These are phyloP conservation scores for Myopa tessellatipennis DNA, from an alignment of 2,888 invertebrate genomes.

Conservation along the genomic window DNA sequence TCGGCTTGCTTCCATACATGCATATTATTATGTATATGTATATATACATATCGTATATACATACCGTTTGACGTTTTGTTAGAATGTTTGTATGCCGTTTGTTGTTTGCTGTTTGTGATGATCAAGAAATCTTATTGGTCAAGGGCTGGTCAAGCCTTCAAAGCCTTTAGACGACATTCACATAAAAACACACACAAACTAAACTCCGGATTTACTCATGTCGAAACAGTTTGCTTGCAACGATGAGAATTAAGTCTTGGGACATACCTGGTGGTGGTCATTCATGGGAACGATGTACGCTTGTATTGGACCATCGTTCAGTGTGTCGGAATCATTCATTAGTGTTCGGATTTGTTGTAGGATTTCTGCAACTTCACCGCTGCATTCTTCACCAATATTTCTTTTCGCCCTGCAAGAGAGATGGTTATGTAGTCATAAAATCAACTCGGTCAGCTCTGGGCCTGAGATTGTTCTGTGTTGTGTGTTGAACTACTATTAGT, in stretches of 20 bases:
- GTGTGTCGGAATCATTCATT: conserved; percentile 72
- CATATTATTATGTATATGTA: no score
- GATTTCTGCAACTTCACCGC: conserved; percentile 61
- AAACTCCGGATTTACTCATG: not conserved
- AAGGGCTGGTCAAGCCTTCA: not conserved
- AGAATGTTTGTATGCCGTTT: no score
- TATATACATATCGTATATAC: no score
- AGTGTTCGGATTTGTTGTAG: conserved; percentile 71
- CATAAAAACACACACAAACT: not conserved
- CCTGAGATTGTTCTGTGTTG: not conserved
- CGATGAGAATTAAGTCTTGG: not conserved
- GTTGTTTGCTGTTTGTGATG: no score
- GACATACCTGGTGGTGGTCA: conserved; percentile 82
- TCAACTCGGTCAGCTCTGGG: not conserved
- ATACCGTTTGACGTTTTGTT: no score
- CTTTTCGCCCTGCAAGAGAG: not conserved
- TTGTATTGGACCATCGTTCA: conserved; percentile 71
- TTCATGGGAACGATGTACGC: conserved; percentile 87
- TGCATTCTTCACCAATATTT: conserved; percentile 31
- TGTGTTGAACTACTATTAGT: not conserved
- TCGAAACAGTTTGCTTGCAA: not conserved
- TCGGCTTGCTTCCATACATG: no score
- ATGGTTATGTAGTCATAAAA: not conserved
- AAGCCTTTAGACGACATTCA: conserved; percentile 12
- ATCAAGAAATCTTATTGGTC: no score